Base-by-base conservation (phyloP, 2,888 invertebrate genomes). In the Noctua pronuba region DNA sequence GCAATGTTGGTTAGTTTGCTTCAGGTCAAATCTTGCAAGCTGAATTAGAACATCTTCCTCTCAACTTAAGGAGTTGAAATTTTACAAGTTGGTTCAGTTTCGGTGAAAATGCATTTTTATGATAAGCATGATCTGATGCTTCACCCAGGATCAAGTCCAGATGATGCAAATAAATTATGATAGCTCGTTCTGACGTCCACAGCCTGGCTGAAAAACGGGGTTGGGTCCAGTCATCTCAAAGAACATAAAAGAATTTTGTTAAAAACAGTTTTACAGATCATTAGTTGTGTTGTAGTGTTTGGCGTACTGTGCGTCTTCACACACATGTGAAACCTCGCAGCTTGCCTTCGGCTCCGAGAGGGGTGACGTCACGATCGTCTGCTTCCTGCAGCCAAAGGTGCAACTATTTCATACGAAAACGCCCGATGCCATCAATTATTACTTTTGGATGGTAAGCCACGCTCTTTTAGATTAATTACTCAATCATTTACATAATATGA, bases 371-470 rank as follows among this genome's bases (percentile, higher is more conserved):
- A 94, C 95, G 6, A 91, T 95, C 3, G 79, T 97, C 28, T 92
- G 93, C 8, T 97, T 97, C 90, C 92, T 96, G 28, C 97, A 97
- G 88, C 97, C 97, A 0, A 93, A 96, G 70, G 90, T 95, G 31
- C 95, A 96, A 7, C 93, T 97, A 3, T 95, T 97, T 77, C 93
- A 97, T 80, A 95, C 95, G 83, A 97, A 97, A 84, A 92, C 97
- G 7, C 94, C 96, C 5, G 97, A 97, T 81, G 95, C 95, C 83
- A 93, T 97, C 73, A 97, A 96, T 82, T 94, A 96, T 66, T 97
- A 97, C 89, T 97, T 97, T 87, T 97, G 97, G 97, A 95, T 95
- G 94, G 97, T 97, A 91, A 73, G 71, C 13, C 55, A 41, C 3
- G 13, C 4, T 72, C 24, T n/a, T 55, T 31, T 60, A 35, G 0